Base-by-base conservation (phyloP, 2,113 vertebrate genomes). In the Scopus umbretta region DNA sequence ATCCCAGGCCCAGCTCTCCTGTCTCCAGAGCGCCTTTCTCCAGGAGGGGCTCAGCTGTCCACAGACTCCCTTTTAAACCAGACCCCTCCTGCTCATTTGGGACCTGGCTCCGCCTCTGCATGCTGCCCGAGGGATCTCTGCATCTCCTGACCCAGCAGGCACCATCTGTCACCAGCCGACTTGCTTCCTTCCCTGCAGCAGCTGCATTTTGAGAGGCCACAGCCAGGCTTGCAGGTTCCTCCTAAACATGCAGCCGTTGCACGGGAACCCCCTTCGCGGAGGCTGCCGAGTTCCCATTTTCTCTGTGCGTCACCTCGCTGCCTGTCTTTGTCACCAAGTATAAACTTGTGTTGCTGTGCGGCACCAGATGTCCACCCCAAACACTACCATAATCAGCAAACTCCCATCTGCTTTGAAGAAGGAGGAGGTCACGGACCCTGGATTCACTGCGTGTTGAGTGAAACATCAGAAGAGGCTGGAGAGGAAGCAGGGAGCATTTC, bases 231-330 rank as follows among this genome's bases (percentile, higher is more conserved):
- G 11, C 32, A 30, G 50, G 56, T 22, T 21, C 65, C 71, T 52
- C 47, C 53, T 10, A 40, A 9, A 16, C 4, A 2, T 0, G 10
- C 21, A 42, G 40, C 27, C 30, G 1, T 7, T 2, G 27, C 36
- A 15, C 5, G 2, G 40, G 61, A 61, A 14, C 18, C 9, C 29
- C 53, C 47, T 30, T 4, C 2, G 16, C 38, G 34, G 30, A 30
- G 63, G 43, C 53, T 40, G 45, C 45, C 0, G 4, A 9, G 16
- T 3, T 43, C 45, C 26, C 13, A 0, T 16, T 59, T 16, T 13
- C 63, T 26, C 84, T 4, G 13, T 10, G 32, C 20, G 20, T 19
- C 26, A 2, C 65, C 65, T 20, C 49, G 5, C 2, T 19, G 42
- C 19, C 32, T 4, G 0, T n/a, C 45, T 34, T 32, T 10, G 13